Evolutionary conservation across 2,797 vertebrate genomes (phyloP).

Genomic region (Microtus obscurus): DNA sequence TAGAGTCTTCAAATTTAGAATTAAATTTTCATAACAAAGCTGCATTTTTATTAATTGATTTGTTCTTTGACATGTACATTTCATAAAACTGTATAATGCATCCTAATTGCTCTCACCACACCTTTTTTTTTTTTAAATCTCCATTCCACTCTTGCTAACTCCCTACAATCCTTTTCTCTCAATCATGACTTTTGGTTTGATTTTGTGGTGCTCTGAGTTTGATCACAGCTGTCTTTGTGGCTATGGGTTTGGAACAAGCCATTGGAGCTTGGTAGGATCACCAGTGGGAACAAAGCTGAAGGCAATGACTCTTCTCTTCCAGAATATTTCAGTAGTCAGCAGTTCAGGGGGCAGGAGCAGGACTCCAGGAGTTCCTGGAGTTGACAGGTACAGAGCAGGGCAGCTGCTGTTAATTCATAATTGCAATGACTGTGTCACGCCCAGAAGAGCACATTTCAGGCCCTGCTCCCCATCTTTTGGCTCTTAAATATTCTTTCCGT

Average conservation of each 20-base stretch:
- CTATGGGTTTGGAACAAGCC: not conserved
- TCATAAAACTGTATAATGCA: not conserved
- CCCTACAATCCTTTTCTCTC: not conserved
- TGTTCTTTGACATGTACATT: not conserved
- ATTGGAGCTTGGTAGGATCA: not conserved
- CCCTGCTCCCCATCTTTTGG: not conserved
- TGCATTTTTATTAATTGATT: not conserved
- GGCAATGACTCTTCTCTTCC: not conserved
- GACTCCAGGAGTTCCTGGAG: not conserved
- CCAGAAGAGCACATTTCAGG: too few species aligned
- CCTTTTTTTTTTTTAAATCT: not conserved
- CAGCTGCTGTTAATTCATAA: not conserved
- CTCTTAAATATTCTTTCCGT: not conserved
- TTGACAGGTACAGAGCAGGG: not conserved
- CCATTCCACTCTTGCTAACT: not conserved
- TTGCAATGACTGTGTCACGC: not conserved
- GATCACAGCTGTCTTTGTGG: not conserved
- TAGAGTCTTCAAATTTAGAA: slow-evolving; percentile 27
- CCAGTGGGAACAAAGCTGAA: not conserved
- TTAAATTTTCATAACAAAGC: not conserved
- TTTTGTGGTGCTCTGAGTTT: not conserved
- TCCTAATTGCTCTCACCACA: not conserved
- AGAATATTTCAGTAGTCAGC: not conserved
- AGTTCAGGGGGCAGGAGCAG: not conserved
- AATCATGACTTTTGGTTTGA: not conserved